These are phyloP conservation scores for Synanthedon vespiformis DNA, from an alignment of 2,888 invertebrate genomes.

Conservation along the genomic window DNA sequence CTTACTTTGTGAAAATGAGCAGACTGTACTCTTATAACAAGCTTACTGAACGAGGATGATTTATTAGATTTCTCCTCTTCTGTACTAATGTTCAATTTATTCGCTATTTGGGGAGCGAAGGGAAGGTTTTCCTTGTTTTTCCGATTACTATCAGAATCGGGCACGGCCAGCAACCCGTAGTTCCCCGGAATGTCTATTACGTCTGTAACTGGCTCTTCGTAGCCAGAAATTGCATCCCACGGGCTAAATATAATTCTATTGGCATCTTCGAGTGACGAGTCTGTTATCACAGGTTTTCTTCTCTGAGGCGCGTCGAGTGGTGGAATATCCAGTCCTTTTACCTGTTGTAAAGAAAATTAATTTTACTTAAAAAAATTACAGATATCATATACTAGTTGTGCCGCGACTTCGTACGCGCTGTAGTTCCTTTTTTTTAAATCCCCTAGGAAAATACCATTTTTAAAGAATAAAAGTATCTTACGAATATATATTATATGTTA, in stretches of 20 bases:
- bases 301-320: conserved; percentile 32
- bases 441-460: background rate
- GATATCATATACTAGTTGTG: too few species aligned
- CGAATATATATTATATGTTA: background rate
- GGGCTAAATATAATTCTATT: conserved; percentile 69
- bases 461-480: background rate
- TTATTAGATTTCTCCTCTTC: conserved; percentile 65
- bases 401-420: too few species aligned
- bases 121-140: conserved; percentile 40
- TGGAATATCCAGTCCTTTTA: conserved; percentile 60
- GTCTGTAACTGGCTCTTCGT: conserved; percentile 56
- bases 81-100: conserved; percentile 56
- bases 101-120: conserved; percentile 46
- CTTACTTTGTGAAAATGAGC: conserved; percentile 63
- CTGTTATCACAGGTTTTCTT: conserved; percentile 50
- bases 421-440: too few species aligned
- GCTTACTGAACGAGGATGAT: conserved; percentile 61
- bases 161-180: conserved; percentile 28
- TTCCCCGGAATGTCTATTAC: conserved; percentile 59
- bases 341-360: conserved; percentile 25
- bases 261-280: conserved; percentile 61
- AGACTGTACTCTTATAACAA: conserved; percentile 61
- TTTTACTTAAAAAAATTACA: background rate
- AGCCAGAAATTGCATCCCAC: conserved; percentile 61
- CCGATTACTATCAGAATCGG: conserved; percentile 31